Evolutionary conservation across 2,888 invertebrate species (phyloP).

Genomic region (Plagodis dolabraria): DNA sequence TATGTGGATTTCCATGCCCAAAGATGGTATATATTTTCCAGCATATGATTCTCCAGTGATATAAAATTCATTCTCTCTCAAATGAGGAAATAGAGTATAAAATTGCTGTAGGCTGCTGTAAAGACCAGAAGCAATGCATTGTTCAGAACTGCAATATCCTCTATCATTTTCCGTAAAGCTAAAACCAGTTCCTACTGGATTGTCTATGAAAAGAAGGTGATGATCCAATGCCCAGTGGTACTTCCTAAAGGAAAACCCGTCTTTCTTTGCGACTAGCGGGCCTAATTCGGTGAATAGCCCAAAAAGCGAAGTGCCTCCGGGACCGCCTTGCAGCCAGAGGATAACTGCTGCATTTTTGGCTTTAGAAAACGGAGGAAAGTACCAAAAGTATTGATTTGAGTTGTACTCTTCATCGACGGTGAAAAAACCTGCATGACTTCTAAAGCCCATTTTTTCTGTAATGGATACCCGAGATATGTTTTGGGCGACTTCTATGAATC

Average conservation of each 20-base stretch:
- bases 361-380: constrained; percentile 82
- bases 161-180: constrained; percentile 84
- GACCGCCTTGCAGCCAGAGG: constrained; percentile 86
- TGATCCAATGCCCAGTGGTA: constrained; percentile 85
- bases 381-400: constrained; percentile 88
- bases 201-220: constrained; percentile 87
- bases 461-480: constrained; percentile 65
- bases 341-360: constrained; percentile 73
- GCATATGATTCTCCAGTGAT: constrained; percentile 87
- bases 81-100: constrained; percentile 83
- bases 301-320: constrained; percentile 82
- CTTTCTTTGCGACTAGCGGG: constrained; percentile 76
- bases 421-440: constrained; percentile 86
- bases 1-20: constrained; percentile 80
- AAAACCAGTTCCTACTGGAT: constrained; percentile 87
- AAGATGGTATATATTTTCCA: constrained; percentile 81
- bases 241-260: constrained; percentile 66
- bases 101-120: constrained; percentile 84
- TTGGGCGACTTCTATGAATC: constrained; percentile 75
- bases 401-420: constrained; percentile 84
- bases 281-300: constrained; percentile 86
- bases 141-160: constrained; percentile 84
- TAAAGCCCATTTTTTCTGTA: constrained; percentile 66
- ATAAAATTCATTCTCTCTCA: constrained; percentile 82
- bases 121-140: constrained; percentile 82